These are phyloP conservation scores for Bradypus variegatus DNA, from an alignment of 2,797 vertebrate genomes.

Conservation along the genomic window DNA sequence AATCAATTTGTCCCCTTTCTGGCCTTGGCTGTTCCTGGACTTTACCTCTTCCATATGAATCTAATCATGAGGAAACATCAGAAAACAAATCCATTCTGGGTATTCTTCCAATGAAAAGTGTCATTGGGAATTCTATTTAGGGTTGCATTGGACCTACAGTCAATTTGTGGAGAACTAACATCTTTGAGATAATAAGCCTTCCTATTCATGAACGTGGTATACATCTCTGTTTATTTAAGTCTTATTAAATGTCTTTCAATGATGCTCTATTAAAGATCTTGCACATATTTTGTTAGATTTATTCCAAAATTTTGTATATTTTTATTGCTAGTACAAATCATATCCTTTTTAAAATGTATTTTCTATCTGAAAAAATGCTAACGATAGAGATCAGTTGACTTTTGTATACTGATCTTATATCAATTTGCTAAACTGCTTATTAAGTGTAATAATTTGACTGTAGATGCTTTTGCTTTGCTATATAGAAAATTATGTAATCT, in stretches of 20 bases:
- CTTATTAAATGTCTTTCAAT: not conserved
- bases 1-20: not conserved
- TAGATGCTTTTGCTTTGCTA: conserved; percentile 32
- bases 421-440: conserved; percentile 19
- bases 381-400: not conserved
- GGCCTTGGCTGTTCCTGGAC: not conserved
- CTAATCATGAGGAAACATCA: not conserved
- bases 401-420: conserved; percentile 22
- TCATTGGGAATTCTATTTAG: not conserved
- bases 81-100: not conserved
- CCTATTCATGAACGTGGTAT: not conserved
- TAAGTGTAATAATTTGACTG: not conserved
- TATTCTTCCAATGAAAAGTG: not conserved
- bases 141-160: not conserved
- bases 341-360: not conserved
- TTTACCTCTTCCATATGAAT: not conserved
- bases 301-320: not conserved
- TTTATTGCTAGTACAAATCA: conserved; percentile 12
- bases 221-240: not conserved
- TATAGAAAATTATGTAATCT: conserved; percentile 5
- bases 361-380: conserved; percentile 5
- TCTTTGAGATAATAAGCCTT: not conserved
- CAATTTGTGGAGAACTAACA: not conserved
- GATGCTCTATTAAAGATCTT: not conserved
- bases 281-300: conserved; percentile 19